A percentile compares a stretch with the other conserved stretches of the same genome.
phyloP scores from a whole-genome alignment of 2,113 vertebrate species.

The Hyaena hyaena region DNA sequence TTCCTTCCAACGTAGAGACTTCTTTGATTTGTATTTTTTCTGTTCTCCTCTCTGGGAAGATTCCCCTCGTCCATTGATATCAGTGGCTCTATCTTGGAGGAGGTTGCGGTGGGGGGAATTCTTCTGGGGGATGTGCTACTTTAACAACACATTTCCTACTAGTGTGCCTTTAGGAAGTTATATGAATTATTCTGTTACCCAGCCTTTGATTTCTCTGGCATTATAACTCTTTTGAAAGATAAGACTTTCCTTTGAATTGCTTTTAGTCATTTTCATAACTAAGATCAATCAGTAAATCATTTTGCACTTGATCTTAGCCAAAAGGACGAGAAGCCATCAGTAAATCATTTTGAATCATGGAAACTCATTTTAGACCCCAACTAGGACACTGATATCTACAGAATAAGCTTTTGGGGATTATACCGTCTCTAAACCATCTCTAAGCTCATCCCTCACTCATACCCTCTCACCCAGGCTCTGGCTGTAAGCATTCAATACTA shows the following conservation, averaged over 20 bases:
- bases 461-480: not conserved
- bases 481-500: not conserved
- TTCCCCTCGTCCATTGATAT: not conserved
- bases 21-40: not conserved
- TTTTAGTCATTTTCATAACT: not conserved
- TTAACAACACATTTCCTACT: not conserved
- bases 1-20: not conserved
- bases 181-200: not conserved
- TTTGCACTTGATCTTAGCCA: not conserved
- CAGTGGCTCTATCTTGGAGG: not conserved
- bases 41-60: not conserved
- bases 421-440: not conserved
- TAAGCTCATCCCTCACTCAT: not conserved
- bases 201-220: not conserved
- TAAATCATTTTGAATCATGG: not conserved
- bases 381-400: no score
- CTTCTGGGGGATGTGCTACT: not conserved
- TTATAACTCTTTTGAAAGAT: not conserved
- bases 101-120: not conserved
- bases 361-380: not conserved
- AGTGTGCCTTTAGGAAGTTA: not conserved
- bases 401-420: not conserved
- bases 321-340: not conserved
- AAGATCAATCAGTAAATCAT: not conserved
- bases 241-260: not conserved